Evolutionary conservation across 2,888 invertebrate species (phyloP).

Genomic region (Pharmacophagus antenor): DNA sequence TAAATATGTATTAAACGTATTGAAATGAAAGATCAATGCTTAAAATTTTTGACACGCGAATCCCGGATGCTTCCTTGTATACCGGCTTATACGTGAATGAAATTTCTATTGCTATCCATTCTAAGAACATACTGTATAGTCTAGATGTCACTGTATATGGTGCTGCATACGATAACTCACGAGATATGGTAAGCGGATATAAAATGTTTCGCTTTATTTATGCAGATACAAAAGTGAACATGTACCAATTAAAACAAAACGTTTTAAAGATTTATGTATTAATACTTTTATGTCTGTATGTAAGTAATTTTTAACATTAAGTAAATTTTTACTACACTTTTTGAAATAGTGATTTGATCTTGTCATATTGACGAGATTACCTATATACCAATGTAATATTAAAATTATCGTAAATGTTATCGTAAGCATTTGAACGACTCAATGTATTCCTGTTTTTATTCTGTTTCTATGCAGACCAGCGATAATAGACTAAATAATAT

Average conservation of each 20-base stretch:
- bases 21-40: constrained; percentile 47
- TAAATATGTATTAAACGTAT: constrained; percentile 31
- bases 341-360: no score
- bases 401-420: no score
- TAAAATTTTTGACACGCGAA: constrained; percentile 57
- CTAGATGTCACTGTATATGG: constrained; percentile 36
- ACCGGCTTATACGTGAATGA: constrained; percentile 47
- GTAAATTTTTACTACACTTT: no score
- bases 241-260: background rate
- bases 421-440: background rate
- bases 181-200: constrained; percentile 24
- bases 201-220: background rate
- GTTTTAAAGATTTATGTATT: background rate
- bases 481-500: background rate
- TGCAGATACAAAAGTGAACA: background rate
- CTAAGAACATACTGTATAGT: constrained; percentile 36
- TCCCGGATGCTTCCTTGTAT: constrained; percentile 38
- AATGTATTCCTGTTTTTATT: background rate
- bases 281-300: background rate
- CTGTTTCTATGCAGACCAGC: background rate
- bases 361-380: no score
- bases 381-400: no score
- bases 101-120: constrained; percentile 48
- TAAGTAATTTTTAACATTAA: background rate
- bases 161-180: constrained; percentile 28